phyloP scores from a whole-genome alignment of 2,797 vertebrate genomes.

The Hapalemur alaotrensis region DNA sequence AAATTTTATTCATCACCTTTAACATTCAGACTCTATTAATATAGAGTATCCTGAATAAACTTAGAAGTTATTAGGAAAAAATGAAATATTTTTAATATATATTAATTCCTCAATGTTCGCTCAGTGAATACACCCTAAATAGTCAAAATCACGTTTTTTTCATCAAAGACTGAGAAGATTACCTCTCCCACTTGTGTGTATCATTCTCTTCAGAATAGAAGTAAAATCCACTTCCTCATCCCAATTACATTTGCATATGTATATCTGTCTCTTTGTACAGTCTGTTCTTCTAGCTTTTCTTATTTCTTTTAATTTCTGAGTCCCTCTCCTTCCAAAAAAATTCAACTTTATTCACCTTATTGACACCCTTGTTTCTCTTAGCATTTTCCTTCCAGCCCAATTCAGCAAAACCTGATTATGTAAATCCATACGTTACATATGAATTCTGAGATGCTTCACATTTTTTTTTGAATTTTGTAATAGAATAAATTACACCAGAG shows the following conservation, averaged over 20 bases:
- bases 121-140: neutral
- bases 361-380: neutral
- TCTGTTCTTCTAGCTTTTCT: neutral
- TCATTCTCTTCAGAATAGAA: neutral
- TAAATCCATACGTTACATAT: neutral
- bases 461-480: slow-evolving; percentile 26
- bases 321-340: neutral
- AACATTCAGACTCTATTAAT: neutral
- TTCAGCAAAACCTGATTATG: neutral
- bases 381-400: neutral
- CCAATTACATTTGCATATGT: neutral
- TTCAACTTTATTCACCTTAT: neutral
- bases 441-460: neutral
- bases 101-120: neutral
- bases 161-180: neutral
- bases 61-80: neutral
- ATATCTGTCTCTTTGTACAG: neutral
- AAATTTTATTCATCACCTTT: neutral
- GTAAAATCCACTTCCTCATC: neutral
- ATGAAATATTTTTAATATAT: neutral
- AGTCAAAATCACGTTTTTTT: neutral
- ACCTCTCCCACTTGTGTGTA: fast-evolving
- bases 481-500: neutral
- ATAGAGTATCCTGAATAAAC: neutral
- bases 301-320: neutral